Percentiles rank a stretch among this genome's conserved stretches.
These are phyloP conservation scores for Neodon shergylaensis DNA, from an alignment of 2,113 vertebrate species.

Conservation along the genomic window DNA sequence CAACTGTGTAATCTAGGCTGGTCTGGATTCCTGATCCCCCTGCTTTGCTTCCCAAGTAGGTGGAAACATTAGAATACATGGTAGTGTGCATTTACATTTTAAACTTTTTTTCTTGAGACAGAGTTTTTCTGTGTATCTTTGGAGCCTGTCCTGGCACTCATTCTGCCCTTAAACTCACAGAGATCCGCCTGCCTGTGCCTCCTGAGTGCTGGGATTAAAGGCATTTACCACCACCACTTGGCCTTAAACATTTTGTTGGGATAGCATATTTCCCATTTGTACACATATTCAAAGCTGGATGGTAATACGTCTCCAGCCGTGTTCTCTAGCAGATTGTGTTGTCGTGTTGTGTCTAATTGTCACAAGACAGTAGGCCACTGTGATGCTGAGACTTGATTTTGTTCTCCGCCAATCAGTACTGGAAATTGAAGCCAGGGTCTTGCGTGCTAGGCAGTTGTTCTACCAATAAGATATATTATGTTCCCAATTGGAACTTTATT, in stretches of 20 bases:
- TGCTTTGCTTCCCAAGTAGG: background rate
- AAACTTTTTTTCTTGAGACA: background rate
- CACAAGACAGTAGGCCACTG: rapidly evolving
- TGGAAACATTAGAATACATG: background rate
- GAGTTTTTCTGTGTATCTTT: no score
- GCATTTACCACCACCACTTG: no score
- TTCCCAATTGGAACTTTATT: background rate
- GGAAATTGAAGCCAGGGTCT: background rate
- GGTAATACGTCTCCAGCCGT: background rate
- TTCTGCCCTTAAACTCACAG: no score
- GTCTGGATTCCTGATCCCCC: background rate
- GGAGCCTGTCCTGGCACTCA: no score
- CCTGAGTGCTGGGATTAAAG: no score
- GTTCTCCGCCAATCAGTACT: background rate
- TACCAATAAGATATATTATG: background rate
- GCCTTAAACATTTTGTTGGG: background rate
- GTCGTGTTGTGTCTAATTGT: background rate
- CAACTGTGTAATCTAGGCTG: background rate
- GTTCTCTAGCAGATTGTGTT: background rate
- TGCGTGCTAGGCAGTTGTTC: background rate
- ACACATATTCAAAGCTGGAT: background rate
- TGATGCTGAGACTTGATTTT: background rate
- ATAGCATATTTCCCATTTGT: background rate
- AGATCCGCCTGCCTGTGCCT: no score
- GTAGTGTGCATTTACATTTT: background rate